phyloP scores from a whole-genome alignment of 2,888 invertebrate genomes.

The Pseudococcus longispinus region DNA sequence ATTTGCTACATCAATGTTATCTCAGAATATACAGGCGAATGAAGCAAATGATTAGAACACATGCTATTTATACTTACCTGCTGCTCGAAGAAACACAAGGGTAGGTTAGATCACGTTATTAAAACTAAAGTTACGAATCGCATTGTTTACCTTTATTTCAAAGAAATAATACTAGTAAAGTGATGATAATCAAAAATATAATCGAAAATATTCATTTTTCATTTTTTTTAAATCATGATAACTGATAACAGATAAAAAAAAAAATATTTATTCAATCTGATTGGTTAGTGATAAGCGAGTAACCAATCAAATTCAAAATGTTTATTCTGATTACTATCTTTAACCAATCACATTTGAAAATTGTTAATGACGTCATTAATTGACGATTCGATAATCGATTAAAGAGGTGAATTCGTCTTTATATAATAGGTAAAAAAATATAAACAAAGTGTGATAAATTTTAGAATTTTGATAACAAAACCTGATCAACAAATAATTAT shows the following conservation, averaged over 20 bases:
- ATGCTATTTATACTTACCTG: background rate
- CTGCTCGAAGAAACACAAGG: background rate
- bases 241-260: background rate
- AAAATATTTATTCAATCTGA: background rate
- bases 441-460: no score
- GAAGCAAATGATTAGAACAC: background rate
- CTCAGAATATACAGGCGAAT: background rate
- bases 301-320: background rate
- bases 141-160: background rate
- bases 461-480: no score
- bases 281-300: background rate
- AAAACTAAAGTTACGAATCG: background rate
- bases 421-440: no score
- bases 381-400: no score
- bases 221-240: background rate
- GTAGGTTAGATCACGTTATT: background rate
- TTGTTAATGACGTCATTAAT: no score
- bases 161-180: background rate
- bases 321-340: background rate
- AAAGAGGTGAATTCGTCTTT: no score
- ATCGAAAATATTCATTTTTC: background rate
- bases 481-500: no score
- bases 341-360: background rate
- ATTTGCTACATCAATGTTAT: background rate
- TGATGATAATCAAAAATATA: background rate